Evolutionary conservation across 2,113 vertebrate genomes (phyloP).

Genomic region (Pungitius pungitius): DNA sequence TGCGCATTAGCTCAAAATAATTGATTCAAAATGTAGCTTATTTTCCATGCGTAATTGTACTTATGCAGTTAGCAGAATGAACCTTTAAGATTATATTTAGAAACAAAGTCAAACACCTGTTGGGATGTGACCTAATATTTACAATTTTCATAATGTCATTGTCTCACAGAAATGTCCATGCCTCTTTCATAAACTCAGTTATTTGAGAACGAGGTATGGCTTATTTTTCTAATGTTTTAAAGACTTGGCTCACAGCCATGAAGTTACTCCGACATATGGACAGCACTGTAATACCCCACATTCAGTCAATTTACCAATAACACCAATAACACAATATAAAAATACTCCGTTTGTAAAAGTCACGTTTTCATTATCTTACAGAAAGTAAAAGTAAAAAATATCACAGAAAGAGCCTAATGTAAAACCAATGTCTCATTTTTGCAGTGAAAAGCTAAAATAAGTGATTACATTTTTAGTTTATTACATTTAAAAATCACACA

Average conservation of each 20-base stretch:
- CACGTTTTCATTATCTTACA: neutral
- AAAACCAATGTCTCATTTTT: neutral
- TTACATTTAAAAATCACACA: neutral
- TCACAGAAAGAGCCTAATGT: neutral
- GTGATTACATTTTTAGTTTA: neutral
- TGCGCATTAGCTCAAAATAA: constrained; percentile 34
- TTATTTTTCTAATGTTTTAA: constrained; percentile 15
- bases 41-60: constrained; percentile 34
- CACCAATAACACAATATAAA: neutral
- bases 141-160: constrained; percentile 17
- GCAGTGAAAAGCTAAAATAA: neutral
- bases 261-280: neutral
- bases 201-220: neutral
- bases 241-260: constrained; percentile 14
- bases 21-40: constrained; percentile 27
- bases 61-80: constrained; percentile 22
- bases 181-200: neutral
- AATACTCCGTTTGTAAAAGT: neutral
- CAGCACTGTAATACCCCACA: neutral
- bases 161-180: constrained; percentile 5
- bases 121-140: constrained; percentile 34
- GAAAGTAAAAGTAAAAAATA: neutral
- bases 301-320: neutral
- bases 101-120: constrained; percentile 36
- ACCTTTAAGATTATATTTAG: constrained; percentile 37